Base-by-base conservation (phyloP, 2,888 invertebrate species). In the Apodemia mormo region DNA sequence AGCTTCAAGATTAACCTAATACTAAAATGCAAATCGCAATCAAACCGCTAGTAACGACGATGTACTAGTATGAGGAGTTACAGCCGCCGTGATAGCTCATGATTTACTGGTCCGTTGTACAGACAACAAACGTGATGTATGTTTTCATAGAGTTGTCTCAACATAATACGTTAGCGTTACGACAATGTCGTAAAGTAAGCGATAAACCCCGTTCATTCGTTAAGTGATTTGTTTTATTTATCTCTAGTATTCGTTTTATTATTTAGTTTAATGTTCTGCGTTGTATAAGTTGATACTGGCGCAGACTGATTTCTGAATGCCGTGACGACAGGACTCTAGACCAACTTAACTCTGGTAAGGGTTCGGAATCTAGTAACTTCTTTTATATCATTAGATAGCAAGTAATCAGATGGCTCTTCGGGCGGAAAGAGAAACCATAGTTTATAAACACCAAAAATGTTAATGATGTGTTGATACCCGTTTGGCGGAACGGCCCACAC, bases 71-170 rank as follows among this genome's bases (percentile, higher is more conserved):
- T 30, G 61, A 61, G 14, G 33, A 61, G 30, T 61, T 30, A 10
- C 33, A 61, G 33, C 61, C 12, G 33, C 10, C 29, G 58, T 61
- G 33, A 61, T 9, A 61, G 29, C 12, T 14, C 61, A 61, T 61
- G 61, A 33, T 61, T 61, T 61, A 61, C 33, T 33, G 14, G 7
- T 61, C 33, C 37, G 12, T 61, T 33, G 9, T 14, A 30, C 33
- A 61, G 61, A 14, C 61, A 61, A 61, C 14, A 61, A 30, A 61
- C 61, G 33, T 61, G 33, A 61, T 79, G 77, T 76, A 76, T 72
- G 73, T 70, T 61, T 70, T 68, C 43, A 65, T 69, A 65, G 67
- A 67, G 66, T 29, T 49, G 68, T 65, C 65, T 52, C 65, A 45
- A 54, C 52, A 61, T 61, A 61, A 61, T 61, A 61, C 33, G 33